phyloP scores from a whole-genome alignment of 2,797 vertebrate species.

The Forpus xanthops region DNA sequence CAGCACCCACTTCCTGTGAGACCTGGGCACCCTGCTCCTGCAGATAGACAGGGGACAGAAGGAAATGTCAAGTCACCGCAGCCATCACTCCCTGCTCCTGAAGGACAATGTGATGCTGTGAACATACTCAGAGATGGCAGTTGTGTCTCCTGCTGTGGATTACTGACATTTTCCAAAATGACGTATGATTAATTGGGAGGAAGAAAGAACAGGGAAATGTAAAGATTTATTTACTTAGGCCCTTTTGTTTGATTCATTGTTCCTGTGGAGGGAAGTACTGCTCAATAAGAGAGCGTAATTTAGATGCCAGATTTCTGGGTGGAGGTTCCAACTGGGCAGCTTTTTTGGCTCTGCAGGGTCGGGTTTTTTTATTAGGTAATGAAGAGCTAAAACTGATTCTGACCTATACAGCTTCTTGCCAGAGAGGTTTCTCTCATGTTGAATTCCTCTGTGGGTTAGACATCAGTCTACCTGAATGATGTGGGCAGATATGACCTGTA shows the following conservation, averaged over 20 bases:
- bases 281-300: conserved; percentile 51
- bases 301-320: conserved; percentile 61
- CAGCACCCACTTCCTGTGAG: fast-evolving
- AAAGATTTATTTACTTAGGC: conserved; percentile 65
- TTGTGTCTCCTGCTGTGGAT: conserved; percentile 17
- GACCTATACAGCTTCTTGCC: neutral
- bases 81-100: neutral
- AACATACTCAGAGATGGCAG: neutral
- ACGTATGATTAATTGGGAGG: conserved; percentile 43
- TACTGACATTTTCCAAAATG: conserved; percentile 34
- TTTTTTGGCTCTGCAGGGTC: conserved; percentile 12
- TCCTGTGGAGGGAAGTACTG: conserved; percentile 56
- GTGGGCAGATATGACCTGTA: neutral
- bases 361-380: neutral
- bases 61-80: fast-evolving
- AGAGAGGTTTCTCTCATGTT: neutral
- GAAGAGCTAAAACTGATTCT: neutral
- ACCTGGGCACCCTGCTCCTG: neutral
- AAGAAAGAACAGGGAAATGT: conserved; percentile 67
- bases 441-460: neutral
- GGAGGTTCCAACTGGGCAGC: conserved; percentile 33
- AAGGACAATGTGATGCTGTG: neutral
- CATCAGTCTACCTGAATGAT: neutral
- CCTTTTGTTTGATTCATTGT: conserved; percentile 57
- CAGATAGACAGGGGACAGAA: fast-evolving